phyloP scores from a whole-genome alignment of 1,140 invertebrate species.

The Calliopsis andreniformis region DNA sequence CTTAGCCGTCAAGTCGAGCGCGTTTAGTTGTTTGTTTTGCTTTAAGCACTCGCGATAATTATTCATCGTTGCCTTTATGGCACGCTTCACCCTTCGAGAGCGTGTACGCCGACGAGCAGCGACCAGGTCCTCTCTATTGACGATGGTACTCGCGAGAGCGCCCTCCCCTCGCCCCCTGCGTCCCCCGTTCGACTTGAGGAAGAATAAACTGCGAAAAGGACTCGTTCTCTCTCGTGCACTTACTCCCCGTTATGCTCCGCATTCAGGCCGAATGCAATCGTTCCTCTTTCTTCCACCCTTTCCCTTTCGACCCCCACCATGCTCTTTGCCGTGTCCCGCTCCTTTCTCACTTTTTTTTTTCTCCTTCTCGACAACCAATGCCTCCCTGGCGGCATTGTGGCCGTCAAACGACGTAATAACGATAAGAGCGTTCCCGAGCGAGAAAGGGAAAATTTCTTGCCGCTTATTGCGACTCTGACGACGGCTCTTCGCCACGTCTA shows the following conservation, averaged over 20 bases:
- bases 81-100: slow-evolving; percentile 46
- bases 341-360: slow-evolving; percentile 8
- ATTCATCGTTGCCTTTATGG: slow-evolving; percentile 77
- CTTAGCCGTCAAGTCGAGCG: slow-evolving; percentile 75
- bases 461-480: slow-evolving; percentile 5
- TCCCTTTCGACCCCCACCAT: neutral
- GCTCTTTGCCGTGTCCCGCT: neutral
- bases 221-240: slow-evolving; percentile 63
- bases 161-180: slow-evolving; percentile 17
- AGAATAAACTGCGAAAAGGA: slow-evolving; percentile 77
- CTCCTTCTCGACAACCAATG: slow-evolving; percentile 19
- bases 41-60: slow-evolving; percentile 77
- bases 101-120: slow-evolving; percentile 64
- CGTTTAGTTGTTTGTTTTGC: slow-evolving; percentile 77
- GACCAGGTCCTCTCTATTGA: slow-evolving; percentile 68
- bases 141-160: slow-evolving; percentile 54
- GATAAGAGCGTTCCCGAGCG: slow-evolving; percentile 48
- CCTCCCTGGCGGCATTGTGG: slow-evolving; percentile 25
- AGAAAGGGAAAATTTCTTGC: slow-evolving; percentile 23
- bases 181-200: slow-evolving; percentile 57
- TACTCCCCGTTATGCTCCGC: slow-evolving; percentile 47
- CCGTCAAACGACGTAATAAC: slow-evolving; percentile 53
- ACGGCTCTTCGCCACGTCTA: neutral
- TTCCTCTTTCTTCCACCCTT: slow-evolving; percentile 4
- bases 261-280: slow-evolving; percentile 55